Conservation (phyloP, 2,888 invertebrate genomes). For the Dorcus parallelipipedus region DNA sequence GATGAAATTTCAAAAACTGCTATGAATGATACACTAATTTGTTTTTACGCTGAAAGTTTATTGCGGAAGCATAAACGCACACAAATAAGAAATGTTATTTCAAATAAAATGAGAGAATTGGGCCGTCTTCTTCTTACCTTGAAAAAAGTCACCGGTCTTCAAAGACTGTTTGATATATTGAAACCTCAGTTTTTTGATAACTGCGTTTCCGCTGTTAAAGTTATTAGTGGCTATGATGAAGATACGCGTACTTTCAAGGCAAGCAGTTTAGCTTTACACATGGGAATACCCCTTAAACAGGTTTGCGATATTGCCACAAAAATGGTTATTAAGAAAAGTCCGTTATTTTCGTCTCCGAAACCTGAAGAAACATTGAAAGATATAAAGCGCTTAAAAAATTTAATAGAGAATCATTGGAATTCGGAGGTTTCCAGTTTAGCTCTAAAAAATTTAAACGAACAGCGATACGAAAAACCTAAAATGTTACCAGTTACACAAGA, state of each 20-base stretch:
- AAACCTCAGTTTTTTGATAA: slow-evolving; percentile 18
- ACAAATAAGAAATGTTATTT: slow-evolving; percentile 22
- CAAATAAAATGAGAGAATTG: slow-evolving; percentile 26
- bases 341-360: slow-evolving; percentile 1
- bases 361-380: slow-evolving; percentile 16
- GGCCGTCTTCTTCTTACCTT: slow-evolving; percentile 15
- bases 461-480: slow-evolving; percentile 16
- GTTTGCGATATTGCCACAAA: slow-evolving; percentile 21
- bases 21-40: slow-evolving; percentile 17
- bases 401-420: slow-evolving; percentile 13
- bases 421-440: slow-evolving; percentile 17
- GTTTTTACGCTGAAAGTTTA: slow-evolving; percentile 15
- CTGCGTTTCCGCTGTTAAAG: slow-evolving; percentile 17
- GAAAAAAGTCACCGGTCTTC: slow-evolving; percentile 9
- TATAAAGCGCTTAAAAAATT: slow-evolving; percentile 11
- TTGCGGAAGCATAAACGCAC: slow-evolving; percentile 16
- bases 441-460: slow-evolving; percentile 13
- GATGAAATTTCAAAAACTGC: slow-evolving; percentile 18
- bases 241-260: slow-evolving; percentile 19
- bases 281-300: slow-evolving; percentile 24
- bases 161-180: slow-evolving; percentile 7
- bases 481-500: slow-evolving; percentile 17
- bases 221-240: slow-evolving; percentile 20
- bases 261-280: slow-evolving; percentile 22
- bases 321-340: slow-evolving; percentile 21